Percentiles rank a stretch among this genome's conserved stretches.
Evolutionary conservation across 2,888 invertebrate genomes (phyloP).

Genomic region (Clunio marinus): DNA sequence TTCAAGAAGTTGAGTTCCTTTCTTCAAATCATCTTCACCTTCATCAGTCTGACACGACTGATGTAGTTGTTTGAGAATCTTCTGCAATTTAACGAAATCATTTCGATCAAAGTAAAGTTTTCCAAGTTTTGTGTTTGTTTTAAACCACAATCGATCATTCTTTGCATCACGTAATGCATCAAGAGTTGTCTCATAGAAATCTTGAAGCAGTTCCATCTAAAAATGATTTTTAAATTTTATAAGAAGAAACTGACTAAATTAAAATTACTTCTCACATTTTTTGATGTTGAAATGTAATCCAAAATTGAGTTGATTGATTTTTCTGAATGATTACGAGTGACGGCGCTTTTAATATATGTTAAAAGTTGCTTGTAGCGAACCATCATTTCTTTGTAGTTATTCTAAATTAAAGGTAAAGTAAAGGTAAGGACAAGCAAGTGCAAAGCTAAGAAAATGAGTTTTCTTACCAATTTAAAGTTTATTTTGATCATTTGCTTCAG

Average conservation of each 20-base stretch:
- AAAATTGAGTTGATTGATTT: constrained; percentile 99
- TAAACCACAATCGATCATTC: constrained; percentile 99
- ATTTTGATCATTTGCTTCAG: constrained; percentile 99
- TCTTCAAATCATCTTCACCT: constrained; percentile 95
- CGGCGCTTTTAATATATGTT: constrained; percentile 98
- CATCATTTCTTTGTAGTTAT: constrained; percentile 95
- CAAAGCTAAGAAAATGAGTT: too few species aligned
- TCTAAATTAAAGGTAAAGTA: constrained; percentile 58
- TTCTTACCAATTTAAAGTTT: constrained; percentile 89
- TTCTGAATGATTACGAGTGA: constrained; percentile 98
- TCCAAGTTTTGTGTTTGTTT: constrained; percentile 98
- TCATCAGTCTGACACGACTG: constrained; percentile 97
- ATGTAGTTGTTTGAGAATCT: constrained; percentile 94
- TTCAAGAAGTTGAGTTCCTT: constrained; percentile 95
- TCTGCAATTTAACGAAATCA: constrained; percentile 90
- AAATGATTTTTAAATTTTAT: constrained; percentile 1
- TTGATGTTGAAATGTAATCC: constrained; percentile 98
- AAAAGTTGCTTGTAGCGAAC: constrained; percentile 89
- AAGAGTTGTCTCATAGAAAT: constrained; percentile 95
- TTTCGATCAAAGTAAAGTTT: constrained; percentile 96
- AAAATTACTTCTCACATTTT: constrained; percentile 73
- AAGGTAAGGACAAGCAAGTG: not conserved
- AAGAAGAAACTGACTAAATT: not conserved
- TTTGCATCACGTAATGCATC: constrained; percentile 96
- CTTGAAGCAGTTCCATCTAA: constrained; percentile 90